A percentile compares a stretch with the other conserved stretches of the same genome.
Evolutionary conservation across 2,888 invertebrate species (phyloP).

Genomic region (Kryphioiulus occultus): DNA sequence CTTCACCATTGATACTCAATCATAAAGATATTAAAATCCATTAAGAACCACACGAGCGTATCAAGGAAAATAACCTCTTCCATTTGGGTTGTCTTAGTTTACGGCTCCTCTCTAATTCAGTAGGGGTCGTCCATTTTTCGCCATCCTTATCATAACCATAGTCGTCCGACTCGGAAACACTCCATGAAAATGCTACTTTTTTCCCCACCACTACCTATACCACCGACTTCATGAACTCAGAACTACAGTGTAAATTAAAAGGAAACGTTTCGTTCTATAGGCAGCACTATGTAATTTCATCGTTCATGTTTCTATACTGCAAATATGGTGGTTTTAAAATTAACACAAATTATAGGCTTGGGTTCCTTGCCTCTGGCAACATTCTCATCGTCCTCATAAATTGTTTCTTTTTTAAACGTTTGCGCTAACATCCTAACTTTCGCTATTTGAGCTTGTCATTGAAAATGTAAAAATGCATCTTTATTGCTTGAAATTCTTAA

Average conservation of each 20-base stretch:
- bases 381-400: neutral
- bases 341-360: neutral
- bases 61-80: neutral
- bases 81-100: too few relatives aligned
- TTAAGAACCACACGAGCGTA: neutral
- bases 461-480: neutral
- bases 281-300: neutral
- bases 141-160: too few relatives aligned
- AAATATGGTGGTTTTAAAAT: neutral
- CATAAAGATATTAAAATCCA: neutral
- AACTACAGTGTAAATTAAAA: neutral
- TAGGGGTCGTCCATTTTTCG: neutral
- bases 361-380: neutral
- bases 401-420: neutral
- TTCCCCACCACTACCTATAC: too few relatives aligned
- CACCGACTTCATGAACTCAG: too few relatives aligned
- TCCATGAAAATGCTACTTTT: too few relatives aligned
- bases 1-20: neutral
- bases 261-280: neutral
- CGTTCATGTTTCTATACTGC: neutral
- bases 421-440: neutral
- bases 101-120: neutral
- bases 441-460: neutral
- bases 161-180: too few relatives aligned
- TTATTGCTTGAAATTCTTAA: neutral